These are phyloP conservation scores for Chymomyza procnemis DNA, from an alignment of 2,888 invertebrate species.

Conservation along the genomic window DNA sequence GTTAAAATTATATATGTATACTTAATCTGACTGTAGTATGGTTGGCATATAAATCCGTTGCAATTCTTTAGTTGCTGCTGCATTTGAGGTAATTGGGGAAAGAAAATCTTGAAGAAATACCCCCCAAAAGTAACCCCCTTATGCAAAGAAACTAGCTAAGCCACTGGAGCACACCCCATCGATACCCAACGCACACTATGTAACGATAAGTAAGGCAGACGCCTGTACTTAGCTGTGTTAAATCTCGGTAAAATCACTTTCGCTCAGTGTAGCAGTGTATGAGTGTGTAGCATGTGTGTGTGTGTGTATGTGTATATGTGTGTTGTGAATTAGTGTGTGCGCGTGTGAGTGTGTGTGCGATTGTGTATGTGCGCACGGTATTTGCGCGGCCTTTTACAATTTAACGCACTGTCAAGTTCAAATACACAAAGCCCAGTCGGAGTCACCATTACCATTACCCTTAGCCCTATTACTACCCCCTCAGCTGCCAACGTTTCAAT, in stretches of 20 bases:
- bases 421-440: conserved; percentile 58
- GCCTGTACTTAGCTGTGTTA: conserved; percentile 27
- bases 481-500: conserved; percentile 41
- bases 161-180: too few species aligned
- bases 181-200: not conserved
- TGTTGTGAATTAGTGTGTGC: conserved; percentile 14
- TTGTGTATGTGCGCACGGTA: conserved; percentile 34
- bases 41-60: too few species aligned
- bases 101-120: too few species aligned
- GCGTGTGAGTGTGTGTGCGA: conserved; percentile 24
- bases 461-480: not conserved
- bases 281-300: not conserved
- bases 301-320: conserved; percentile 17
- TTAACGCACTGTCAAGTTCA: conserved; percentile 70
- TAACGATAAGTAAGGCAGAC: not conserved
- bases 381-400: conserved; percentile 63
- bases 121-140: too few species aligned
- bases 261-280: conserved; percentile 11
- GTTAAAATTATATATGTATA: too few species aligned
- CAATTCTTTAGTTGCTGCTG: too few species aligned
- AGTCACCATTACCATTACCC: not conserved
- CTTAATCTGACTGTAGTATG: too few species aligned
- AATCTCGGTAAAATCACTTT: conserved; percentile 58
- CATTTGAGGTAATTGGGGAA: too few species aligned
- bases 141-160: too few species aligned